Base-by-base conservation (phyloP, 2,797 vertebrate species). In the Pteronotus mesoamericanus region DNA sequence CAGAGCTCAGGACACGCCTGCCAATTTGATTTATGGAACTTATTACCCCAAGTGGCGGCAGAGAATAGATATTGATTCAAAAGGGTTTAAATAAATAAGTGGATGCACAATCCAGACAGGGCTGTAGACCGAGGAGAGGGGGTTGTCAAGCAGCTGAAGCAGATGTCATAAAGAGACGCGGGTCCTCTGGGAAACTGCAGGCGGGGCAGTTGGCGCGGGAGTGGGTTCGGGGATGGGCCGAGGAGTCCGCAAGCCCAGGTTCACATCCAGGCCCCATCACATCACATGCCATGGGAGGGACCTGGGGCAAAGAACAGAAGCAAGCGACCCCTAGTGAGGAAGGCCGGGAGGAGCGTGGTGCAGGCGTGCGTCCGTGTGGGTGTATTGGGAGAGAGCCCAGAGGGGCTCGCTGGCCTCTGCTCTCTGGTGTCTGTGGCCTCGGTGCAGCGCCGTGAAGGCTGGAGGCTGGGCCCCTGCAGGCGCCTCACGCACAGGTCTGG, bases 361-460 rank as follows among this genome's bases (percentile, higher is more conserved):
- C 4, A 24, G 9, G 3, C 0, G 5, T 0, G 2, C 2, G 0
- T 2, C 0, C 2, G 1, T 61, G 10, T 6, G 4, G 3, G 16
- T 7, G 44, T 2, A 11, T 29, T 6, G 48, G 44, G 71, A 61
- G 29, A 44, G 51, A 24, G 3, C 9, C 8, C 9, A 75, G n/a
- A 32, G 14, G 0, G 10, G 16, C 4, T 32, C 42, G 29, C 21
- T 74, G 26, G 19, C 77, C 10, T 39, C 44, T 24, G 79, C 12
- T 74, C 32, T 18, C 0, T 37, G 64, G 11, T 5, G 2, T 71
- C 42, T n/a, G 57, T 39, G 37, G 64, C 21, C 32, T 80, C 21
- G 3, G n/a, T 21, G 29, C 18, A 68, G 48, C 64, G 21, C 9
- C 55, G 5, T 7, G 18, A 29, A 34, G 74, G 6, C 12, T 3